phyloP scores from a whole-genome alignment of 2,888 invertebrate species.

The Hydraecia micacea region DNA sequence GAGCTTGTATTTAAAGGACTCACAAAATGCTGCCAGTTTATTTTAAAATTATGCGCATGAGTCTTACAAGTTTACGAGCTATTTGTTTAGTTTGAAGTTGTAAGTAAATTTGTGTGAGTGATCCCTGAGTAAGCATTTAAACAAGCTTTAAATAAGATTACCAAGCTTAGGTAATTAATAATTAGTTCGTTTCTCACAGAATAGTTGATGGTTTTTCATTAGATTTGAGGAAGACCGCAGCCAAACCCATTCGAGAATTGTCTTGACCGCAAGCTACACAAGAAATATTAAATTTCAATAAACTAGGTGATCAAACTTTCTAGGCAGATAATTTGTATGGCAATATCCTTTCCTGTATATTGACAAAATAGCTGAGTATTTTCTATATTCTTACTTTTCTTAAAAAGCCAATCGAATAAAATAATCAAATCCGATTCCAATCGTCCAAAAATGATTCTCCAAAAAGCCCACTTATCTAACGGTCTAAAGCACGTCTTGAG shows the following conservation, averaged over 20 bases:
- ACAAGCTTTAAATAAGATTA: neutral
- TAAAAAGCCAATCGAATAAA: constrained; percentile 23
- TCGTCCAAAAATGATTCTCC: constrained; percentile 52
- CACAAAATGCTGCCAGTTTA: constrained; percentile 34
- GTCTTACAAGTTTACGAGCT: constrained; percentile 11
- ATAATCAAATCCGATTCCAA: constrained; percentile 50
- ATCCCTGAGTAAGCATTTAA: neutral
- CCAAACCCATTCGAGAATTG: neutral
- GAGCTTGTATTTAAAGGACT: constrained; percentile 44
- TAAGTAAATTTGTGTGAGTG: constrained; percentile 22
- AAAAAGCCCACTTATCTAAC: constrained; percentile 55
- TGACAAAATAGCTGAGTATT: neutral
- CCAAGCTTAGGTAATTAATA: constrained; percentile 10
- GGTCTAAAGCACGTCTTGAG: constrained; percentile 62
- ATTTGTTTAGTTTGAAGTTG: constrained; percentile 9
- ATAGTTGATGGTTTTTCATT: neutral
- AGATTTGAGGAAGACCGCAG: neutral
- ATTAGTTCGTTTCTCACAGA: neutral
- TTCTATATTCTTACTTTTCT: neutral
- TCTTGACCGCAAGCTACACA: neutral
- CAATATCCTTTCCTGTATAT: neutral
- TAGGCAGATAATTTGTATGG: neutral
- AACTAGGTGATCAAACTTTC: neutral
- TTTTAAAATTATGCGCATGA: constrained; percentile 36
- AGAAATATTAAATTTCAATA: neutral